A percentile compares a stretch with the other conserved stretches of the same genome.
These are phyloP conservation scores for Coelogynopora nodosa DNA, from an alignment of 2,888 invertebrate genomes.

Conservation along the genomic window DNA sequence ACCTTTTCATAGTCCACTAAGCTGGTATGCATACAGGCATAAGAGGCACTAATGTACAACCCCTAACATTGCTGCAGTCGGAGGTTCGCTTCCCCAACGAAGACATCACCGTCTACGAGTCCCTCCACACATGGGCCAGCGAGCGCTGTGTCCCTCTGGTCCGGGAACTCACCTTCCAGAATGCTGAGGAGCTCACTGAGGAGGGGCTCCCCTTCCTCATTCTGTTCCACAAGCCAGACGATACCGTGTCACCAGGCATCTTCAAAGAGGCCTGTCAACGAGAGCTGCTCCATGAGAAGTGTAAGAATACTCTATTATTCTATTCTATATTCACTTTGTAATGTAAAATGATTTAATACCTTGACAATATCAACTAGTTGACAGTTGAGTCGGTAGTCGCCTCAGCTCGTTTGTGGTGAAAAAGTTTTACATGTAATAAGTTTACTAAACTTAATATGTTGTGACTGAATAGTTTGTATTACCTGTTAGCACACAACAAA, in stretches of 20 bases:
- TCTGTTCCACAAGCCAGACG: slow-evolving; percentile 80
- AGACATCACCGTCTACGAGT: slow-evolving; percentile 66
- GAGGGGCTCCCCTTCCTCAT: slow-evolving; percentile 97
- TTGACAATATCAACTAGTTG: too few relatives aligned
- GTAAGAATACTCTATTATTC: slow-evolving; percentile 66
- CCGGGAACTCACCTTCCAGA: slow-evolving; percentile 97
- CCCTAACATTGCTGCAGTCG: too few relatives aligned
- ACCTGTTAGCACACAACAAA: too few relatives aligned
- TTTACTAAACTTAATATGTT: too few relatives aligned
- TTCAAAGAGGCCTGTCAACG: not conserved
- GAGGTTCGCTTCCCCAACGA: slow-evolving; percentile 42
- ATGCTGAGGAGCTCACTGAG: slow-evolving; percentile 96
- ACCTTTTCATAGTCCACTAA: too few relatives aligned
- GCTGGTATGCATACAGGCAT: too few relatives aligned
- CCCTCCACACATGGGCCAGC: slow-evolving; percentile 77
- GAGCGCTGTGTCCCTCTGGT: slow-evolving; percentile 93
- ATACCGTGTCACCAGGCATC: slow-evolving; percentile 67
- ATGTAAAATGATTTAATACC: too few relatives aligned
- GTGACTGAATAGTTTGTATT: too few relatives aligned
- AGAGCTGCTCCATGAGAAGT: slow-evolving; percentile 78
- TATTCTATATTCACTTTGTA: not conserved
- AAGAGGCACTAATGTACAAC: too few relatives aligned
- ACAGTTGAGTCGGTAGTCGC: too few relatives aligned
- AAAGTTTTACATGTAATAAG: too few relatives aligned
- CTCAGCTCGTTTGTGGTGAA: too few relatives aligned